Conservation (phyloP, 2,797 vertebrate species). For the Tenualosa thibaudeaui region DNA sequence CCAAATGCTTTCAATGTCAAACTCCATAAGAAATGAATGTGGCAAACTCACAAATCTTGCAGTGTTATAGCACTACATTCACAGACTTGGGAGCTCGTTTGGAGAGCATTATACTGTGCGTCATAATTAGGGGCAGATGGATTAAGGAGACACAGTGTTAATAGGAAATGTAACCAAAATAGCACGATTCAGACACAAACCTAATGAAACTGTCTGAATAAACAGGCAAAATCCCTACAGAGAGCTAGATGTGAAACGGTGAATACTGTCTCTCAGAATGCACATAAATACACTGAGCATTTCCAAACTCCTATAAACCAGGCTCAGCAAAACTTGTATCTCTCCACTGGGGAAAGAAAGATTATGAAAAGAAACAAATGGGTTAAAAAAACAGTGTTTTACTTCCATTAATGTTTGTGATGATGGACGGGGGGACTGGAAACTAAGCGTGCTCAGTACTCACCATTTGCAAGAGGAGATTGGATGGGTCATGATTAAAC, state of each 20-base stretch:
- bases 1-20: too few relatives aligned
- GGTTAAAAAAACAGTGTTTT: not conserved
- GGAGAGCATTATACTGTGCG: not conserved
- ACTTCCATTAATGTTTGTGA: not conserved
- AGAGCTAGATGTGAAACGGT: not conserved
- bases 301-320: not conserved
- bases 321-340: not conserved
- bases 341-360: not conserved
- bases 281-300: not conserved
- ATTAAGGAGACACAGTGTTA: not conserved
- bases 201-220: not conserved
- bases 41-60: not conserved
- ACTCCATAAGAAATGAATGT: not conserved
- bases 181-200: not conserved
- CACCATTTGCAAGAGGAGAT: slow-evolving; percentile 83
- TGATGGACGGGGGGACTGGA: not conserved
- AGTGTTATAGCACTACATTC: not conserved
- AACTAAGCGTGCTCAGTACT: slow-evolving; percentile 46
- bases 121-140: not conserved
- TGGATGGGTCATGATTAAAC: slow-evolving; percentile 72
- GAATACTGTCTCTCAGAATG: not conserved
- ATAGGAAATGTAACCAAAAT: not conserved
- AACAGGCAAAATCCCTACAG: not conserved
- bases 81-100: not conserved
- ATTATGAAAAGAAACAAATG: not conserved